Evolutionary conservation across 2,113 vertebrate genomes (phyloP), one percentile per base, ranked within the genome.

Genomic region (Oncorhynchus keta): DNA sequence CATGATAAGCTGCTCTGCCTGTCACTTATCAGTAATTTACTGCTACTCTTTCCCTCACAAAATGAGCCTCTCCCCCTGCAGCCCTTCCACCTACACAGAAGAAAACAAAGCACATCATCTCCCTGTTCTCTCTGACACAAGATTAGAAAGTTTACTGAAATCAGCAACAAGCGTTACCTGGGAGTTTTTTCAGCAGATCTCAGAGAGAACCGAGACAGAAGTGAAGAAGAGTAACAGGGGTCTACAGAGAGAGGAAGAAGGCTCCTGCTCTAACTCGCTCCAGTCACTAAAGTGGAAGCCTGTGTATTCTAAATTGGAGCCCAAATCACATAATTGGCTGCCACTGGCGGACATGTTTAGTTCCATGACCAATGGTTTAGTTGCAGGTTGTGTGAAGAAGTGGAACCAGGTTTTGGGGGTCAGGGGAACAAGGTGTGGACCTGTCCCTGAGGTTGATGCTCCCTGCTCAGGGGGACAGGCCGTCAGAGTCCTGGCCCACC

Each of bases 21-120:
- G 88, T 90, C 89, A 92, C 84, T 92, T 89, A 90, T 86, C 88
- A 76, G 88, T 90, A 89, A 93, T 90, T 86, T 90, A 93, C 82
- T 87, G 87, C 90, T 82, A 81, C 89, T 78, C 80, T 85, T 83
- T 81, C 81, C 22, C 32, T 70, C 80, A 85, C 77, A 82, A 85
- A 91, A 86, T 83, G 24, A 83, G 73, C 84, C 80, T 85, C 88
- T 83, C 1, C 74, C 89, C 85, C 59, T 22, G n/a, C 59, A 89
- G 90, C 79, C 65, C 72, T 85, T 81, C 16, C 11, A 81, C 82
- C 84, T 18, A 75, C 20, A 68, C 78, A 62, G 74, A 87, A 83
- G 81, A 84, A 12, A 13, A 11, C 5, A 20, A 79, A 76, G 77
- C 83, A 84, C 26, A 5, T 76, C 85, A 85, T 76, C 65, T 26